Base-by-base conservation (phyloP, 2,797 vertebrate genomes). In the Hephaestus fuliginosus region DNA sequence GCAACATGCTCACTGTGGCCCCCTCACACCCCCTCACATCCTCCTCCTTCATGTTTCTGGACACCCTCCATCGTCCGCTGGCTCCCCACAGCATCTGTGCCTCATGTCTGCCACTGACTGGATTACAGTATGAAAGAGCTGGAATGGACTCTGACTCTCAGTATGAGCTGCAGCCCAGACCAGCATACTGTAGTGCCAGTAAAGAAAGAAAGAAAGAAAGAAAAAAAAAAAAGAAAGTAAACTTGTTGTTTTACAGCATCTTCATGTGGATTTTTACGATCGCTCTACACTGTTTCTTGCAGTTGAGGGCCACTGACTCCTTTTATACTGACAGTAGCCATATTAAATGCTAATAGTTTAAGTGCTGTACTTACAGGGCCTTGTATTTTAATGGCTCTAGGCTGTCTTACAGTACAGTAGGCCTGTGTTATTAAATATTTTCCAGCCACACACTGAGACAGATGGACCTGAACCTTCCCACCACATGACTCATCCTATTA, bases 401-500 rank as follows among this genome's bases (percentile, higher is more conserved):
- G 58, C 72, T 70, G 65, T 25, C 44, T 3, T 49, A 81, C 56
- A 68, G 53, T 46, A 76, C 76, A 75, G 44, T 72, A 46, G 68
- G 74, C 72, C 57, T 57, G 14, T 51, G 25, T 43, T 76, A 74
- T 60, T 41, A 55, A 69, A 68, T 51, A 66, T 85, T 86, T 78
- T 89, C 76, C 79, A 89, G 87, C 84, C 86, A 82, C 88, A 78
- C 86, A 76, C 74, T 83, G 86, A 87, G 84, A 91, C 94, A 94
- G 91, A 94, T 93, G 93, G 93, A 92, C 85, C 81, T 85, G 79
- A 92, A 92, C 92, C 91, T 91, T 90, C 86, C 88, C 92, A 92
- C 92, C 88, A 92, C 93, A 92, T 92, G 92, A 94, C 85, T 95
- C 94, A 94, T 94, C 91, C 86, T 91, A 88, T 93, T 92, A 93